Evolutionary conservation across 2,888 invertebrate genomes (phyloP).

Genomic region (Thymelicus acteon): DNA sequence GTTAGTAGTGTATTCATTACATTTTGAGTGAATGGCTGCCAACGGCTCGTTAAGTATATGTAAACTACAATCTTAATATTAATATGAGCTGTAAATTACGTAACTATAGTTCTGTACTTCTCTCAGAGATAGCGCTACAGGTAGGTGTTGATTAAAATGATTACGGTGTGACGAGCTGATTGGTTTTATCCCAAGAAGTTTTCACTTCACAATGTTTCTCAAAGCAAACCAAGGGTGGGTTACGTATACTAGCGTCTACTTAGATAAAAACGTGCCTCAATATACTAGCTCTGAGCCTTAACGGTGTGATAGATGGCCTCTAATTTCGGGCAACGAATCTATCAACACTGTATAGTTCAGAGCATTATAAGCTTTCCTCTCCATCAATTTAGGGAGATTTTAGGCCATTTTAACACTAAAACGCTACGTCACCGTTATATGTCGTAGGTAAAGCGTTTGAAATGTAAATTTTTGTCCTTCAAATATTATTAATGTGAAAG

Average conservation of each 20-base stretch:
- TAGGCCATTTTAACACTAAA: constrained; percentile 20
- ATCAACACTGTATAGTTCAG: constrained; percentile 29
- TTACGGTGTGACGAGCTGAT: too few species aligned
- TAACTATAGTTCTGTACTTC: too few species aligned
- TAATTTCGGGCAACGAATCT: constrained; percentile 40
- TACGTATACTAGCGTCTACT: background rate
- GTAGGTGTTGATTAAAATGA: too few species aligned
- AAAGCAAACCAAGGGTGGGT: too few species aligned
- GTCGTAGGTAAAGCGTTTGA: constrained; percentile 9
- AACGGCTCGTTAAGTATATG: too few species aligned
- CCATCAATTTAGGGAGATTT: constrained; percentile 26
- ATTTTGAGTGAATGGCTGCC: too few species aligned
- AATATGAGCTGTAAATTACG: too few species aligned
- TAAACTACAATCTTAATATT: too few species aligned
- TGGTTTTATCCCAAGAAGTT: too few species aligned
- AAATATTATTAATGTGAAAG: background rate
- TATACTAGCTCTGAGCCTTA: background rate
- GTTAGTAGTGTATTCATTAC: too few species aligned
- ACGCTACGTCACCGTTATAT: constrained; percentile 9
- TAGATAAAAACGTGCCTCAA: constrained; percentile 1
- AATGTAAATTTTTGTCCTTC: background rate
- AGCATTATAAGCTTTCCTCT: constrained; percentile 30
- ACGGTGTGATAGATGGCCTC: constrained; percentile 37
- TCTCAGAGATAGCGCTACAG: too few species aligned
- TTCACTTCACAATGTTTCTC: too few species aligned